Conservation (phyloP, 2,797 vertebrate species). For the Sylvilagus floridanus region DNA sequence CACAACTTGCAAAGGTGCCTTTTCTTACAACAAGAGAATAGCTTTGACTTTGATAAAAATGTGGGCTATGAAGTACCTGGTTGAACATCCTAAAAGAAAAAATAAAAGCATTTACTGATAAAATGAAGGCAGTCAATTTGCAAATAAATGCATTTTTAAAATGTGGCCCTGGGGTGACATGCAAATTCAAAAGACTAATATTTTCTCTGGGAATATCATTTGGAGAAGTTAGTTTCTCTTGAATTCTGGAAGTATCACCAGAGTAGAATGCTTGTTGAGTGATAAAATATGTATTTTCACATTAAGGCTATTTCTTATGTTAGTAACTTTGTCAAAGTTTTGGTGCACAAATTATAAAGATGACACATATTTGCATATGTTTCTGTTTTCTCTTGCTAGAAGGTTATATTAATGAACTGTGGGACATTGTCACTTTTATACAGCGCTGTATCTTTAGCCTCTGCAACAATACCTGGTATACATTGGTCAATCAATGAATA, state of each 20-base stretch:
- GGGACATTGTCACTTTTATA: neutral
- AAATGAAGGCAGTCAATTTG: conserved; percentile 72
- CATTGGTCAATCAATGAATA: neutral
- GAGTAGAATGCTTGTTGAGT: conserved; percentile 43
- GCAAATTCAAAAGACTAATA: conserved; percentile 64
- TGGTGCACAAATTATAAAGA: neutral
- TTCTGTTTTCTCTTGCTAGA: neutral
- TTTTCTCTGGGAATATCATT: conserved; percentile 61
- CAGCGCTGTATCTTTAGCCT: neutral
- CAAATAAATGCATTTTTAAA: conserved; percentile 68
- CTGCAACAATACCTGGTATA: neutral
- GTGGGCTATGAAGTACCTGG: neutral
- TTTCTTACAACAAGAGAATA: conserved; percentile 49
- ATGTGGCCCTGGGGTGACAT: conserved; percentile 65
- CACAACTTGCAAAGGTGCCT: conserved; percentile 63
- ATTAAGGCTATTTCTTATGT: conserved; percentile 41
- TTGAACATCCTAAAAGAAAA: conserved; percentile 46
- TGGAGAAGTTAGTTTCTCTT: conserved; percentile 46
- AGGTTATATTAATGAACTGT: neutral
- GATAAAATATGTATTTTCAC: conserved; percentile 31
- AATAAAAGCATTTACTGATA: conserved; percentile 52
- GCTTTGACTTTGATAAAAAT: conserved; percentile 65
- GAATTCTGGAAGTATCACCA: conserved; percentile 36
- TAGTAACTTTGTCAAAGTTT: neutral
- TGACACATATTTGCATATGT: neutral